These are phyloP conservation scores for Corydoras sp. DNA, from an alignment of 2,113 vertebrate genomes.

Conservation along the genomic window DNA sequence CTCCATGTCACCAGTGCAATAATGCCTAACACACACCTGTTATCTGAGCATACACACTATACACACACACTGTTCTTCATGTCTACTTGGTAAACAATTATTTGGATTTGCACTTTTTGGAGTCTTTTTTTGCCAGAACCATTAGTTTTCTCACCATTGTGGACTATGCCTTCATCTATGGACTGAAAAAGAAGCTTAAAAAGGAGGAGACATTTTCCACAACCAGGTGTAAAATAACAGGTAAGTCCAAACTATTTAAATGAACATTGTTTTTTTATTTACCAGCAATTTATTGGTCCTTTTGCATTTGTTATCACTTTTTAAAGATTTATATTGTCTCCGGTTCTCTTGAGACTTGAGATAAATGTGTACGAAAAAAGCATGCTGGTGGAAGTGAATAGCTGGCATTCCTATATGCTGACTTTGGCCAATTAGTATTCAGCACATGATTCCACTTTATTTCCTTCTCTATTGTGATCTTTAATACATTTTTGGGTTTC, in stretches of 20 bases:
- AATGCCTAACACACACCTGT: conserved; percentile 16
- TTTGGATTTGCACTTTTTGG: background rate
- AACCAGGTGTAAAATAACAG: conserved; percentile 17
- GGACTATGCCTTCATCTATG: conserved; percentile 59
- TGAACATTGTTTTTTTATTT: background rate
- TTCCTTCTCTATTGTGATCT: background rate
- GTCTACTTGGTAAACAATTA: background rate
- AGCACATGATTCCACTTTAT: conserved; percentile 4
- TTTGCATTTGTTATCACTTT: background rate
- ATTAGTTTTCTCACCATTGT: conserved; percentile 1
- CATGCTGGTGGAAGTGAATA: background rate
- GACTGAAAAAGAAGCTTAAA: conserved; percentile 53
- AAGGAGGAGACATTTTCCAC: conserved; percentile 41
- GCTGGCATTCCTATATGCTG: conserved; percentile 13
- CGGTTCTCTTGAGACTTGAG: background rate
- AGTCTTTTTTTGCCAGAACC: background rate
- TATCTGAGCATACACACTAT: conserved; percentile 25
- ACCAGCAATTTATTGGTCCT: background rate
- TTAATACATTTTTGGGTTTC: background rate
- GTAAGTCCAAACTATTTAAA: conserved; percentile 3
- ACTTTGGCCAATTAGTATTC: background rate
- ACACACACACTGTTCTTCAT: background rate
- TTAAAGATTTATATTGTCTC: too few relatives aligned
- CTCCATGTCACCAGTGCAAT: background rate
- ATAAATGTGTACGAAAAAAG: conserved; percentile 10